A percentile compares a stretch with the other conserved stretches of the same genome.
phyloP scores from a whole-genome alignment of 92 coral and sea anemone species.

The Epizoanthus scotinus region DNA sequence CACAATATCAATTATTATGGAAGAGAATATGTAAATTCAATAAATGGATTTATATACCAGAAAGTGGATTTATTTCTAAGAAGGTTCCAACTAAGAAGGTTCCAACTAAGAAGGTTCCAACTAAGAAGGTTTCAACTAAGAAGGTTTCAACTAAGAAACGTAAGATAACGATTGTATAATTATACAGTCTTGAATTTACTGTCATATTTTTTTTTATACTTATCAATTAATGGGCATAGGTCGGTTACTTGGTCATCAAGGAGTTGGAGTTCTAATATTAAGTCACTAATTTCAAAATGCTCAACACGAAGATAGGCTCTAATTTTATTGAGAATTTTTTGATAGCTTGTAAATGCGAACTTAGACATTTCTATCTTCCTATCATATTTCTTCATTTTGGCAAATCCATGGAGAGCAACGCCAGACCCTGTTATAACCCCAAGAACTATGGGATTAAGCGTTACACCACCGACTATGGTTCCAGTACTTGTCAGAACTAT shows the following conservation, averaged over 20 bases:
- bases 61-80: slow-evolving; percentile 15
- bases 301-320: slow-evolving; percentile 25
- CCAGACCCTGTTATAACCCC: slow-evolving; percentile 35
- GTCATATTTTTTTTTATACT: no score
- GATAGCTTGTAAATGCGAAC: slow-evolving; percentile 4
- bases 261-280: background rate
- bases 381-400: background rate
- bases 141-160: background rate
- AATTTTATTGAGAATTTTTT: slow-evolving; percentile 11
- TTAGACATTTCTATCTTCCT: slow-evolving; percentile 11
- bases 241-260: slow-evolving; percentile 8
- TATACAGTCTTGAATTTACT: no score
- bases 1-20: slow-evolving; percentile 8
- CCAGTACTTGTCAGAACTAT: background rate
- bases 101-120: background rate
- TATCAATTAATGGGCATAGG: background rate
- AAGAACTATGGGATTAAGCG: slow-evolving; percentile 38
- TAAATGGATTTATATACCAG: background rate
- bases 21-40: background rate
- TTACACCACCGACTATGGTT: background rate
- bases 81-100: background rate
- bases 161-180: slow-evolving; percentile 25
- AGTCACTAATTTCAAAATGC: background rate
- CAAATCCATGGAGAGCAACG: background rate
- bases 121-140: slow-evolving; percentile 7